Evolutionary conservation across 2,888 invertebrate species (phyloP), one percentile per base, ranked within the genome.

Genomic region (Apoda limacodes): DNA sequence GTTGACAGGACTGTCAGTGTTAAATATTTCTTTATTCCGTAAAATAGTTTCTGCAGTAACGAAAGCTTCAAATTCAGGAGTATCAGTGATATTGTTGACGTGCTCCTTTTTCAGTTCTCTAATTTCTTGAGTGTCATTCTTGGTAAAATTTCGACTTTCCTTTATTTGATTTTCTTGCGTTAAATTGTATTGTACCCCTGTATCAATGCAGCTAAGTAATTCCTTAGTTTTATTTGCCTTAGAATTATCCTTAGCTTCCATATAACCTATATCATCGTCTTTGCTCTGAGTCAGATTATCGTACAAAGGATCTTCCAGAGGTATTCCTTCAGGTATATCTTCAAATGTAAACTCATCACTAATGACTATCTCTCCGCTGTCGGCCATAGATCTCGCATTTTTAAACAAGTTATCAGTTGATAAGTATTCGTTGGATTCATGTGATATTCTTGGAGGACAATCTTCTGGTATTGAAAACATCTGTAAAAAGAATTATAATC

Each of bases 401-500:
- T 46, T 55, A 49, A 53, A 78, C 4, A 78, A 51, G 32, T 78
- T 78, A 27, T 78, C 71, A 9, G 61, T 55, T 2, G 54, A 25
- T 2, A 51, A 34, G 32, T 70, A 67, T 27, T 65, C 50, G 21
- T 58, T 52, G 5, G 54, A 37, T 10, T 68, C 57, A 28, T 64
- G 56, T 0, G 56, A 38, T 29, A 69, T 55, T 13, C 60, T 53
- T 1, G 74, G 43, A 6, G 69, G 76, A 34, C 81, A 82, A 22
- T 74, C 70, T 48, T 78, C 80, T 9, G 78, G 70, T 23, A 81
- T 75, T 3, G 72, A 69, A 45, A 67, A 82, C 37, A 64, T 60
- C 81, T 81, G 56, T 6, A 50, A 50, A 30, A 15, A 23, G 11
- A 35, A 25, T 21, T 11, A 9, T 13, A 34, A 25, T 19, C 7